phyloP scores from a whole-genome alignment of 2,113 vertebrate genomes.

The Sinocyclocheilus rhinocerous region DNA sequence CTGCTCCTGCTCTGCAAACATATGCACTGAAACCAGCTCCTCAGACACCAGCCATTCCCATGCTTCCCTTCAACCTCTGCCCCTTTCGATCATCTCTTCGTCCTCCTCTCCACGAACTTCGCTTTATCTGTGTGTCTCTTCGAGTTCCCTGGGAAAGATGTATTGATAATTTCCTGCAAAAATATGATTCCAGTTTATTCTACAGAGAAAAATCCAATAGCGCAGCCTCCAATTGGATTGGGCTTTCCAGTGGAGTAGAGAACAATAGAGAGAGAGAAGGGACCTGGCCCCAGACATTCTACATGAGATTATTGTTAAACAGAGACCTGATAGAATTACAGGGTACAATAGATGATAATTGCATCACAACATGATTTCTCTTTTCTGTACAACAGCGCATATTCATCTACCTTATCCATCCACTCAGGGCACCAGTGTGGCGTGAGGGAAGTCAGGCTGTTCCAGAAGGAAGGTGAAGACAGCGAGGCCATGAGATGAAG shows the following conservation, averaged over 20 bases:
- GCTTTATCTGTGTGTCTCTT: slow-evolving; percentile 88
- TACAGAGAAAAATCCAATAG: slow-evolving; percentile 96
- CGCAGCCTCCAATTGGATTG: slow-evolving; percentile 91
- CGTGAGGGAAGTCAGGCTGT: slow-evolving; percentile 62
- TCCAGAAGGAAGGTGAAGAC: slow-evolving; percentile 20
- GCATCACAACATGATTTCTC: slow-evolving; percentile 86
- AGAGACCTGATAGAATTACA: slow-evolving; percentile 91
- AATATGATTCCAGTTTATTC: slow-evolving; percentile 97
- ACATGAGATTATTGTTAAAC: slow-evolving; percentile 91
- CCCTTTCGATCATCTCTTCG: slow-evolving; percentile 48
- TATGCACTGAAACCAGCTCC: background rate
- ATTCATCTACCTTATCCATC: slow-evolving; percentile 78
- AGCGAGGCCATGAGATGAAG: slow-evolving; percentile 19
- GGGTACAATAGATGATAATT: slow-evolving; percentile 98
- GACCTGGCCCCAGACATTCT: slow-evolving; percentile 86
- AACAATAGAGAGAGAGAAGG: slow-evolving; percentile 94
- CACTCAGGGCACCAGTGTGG: slow-evolving; percentile 68
- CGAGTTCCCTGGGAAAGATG: slow-evolving; percentile 93
- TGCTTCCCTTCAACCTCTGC: slow-evolving; percentile 46
- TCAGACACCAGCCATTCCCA: slow-evolving; percentile 28
- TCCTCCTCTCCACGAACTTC: slow-evolving; percentile 82
- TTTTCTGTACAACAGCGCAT: slow-evolving; percentile 70
- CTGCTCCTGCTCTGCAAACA: background rate
- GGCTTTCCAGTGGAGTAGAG: slow-evolving; percentile 91
- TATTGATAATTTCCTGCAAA: slow-evolving; percentile 99